A percentile compares a stretch with the other conserved stretches of the same genome.
Conservation (phyloP, 1,140 invertebrate species). For the Goniozus legneri region DNA sequence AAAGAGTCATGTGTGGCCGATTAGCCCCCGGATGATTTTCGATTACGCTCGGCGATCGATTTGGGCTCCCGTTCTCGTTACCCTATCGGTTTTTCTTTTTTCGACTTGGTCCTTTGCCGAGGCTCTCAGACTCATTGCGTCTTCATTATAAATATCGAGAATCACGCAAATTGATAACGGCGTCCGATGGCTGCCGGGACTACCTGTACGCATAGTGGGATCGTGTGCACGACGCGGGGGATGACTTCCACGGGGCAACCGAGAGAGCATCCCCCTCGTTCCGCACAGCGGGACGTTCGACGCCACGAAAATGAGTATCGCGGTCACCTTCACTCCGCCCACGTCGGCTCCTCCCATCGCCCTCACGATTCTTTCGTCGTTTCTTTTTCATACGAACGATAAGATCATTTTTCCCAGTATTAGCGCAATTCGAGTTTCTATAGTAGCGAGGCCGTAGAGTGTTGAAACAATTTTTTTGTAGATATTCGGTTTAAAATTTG, state of each 20-base stretch:
- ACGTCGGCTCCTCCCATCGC: constrained; percentile 7
- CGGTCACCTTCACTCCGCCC: constrained; percentile 13
- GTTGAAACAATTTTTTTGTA: too few species aligned
- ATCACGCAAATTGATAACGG: constrained; percentile 41
- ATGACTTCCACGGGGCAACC: constrained; percentile 22
- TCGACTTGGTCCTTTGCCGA: too few species aligned
- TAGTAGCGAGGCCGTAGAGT: too few species aligned
- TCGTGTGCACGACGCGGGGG: too few species aligned
- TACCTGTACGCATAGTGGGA: too few species aligned
- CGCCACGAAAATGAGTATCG: constrained; percentile 24
- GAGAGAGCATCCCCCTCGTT: constrained; percentile 28
- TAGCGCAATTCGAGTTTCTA: too few species aligned
- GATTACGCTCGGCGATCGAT: too few species aligned
- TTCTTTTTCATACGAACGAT: constrained; percentile 6
- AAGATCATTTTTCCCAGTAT: neutral
- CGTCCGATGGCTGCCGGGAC: constrained; percentile 33
- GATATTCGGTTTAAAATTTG: too few species aligned
- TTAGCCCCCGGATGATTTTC: too few species aligned
- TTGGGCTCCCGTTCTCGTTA: too few species aligned
- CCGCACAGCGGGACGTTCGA: constrained; percentile 23
- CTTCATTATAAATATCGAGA: constrained; percentile 37
- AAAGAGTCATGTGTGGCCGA: too few species aligned
- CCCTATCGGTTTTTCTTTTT: too few species aligned
- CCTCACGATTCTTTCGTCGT: constrained; percentile 11
- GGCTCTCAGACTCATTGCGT: constrained; percentile 27